Evolutionary conservation across 1,140 invertebrate species (phyloP).

Genomic region (Bombus sylvicola): DNA sequence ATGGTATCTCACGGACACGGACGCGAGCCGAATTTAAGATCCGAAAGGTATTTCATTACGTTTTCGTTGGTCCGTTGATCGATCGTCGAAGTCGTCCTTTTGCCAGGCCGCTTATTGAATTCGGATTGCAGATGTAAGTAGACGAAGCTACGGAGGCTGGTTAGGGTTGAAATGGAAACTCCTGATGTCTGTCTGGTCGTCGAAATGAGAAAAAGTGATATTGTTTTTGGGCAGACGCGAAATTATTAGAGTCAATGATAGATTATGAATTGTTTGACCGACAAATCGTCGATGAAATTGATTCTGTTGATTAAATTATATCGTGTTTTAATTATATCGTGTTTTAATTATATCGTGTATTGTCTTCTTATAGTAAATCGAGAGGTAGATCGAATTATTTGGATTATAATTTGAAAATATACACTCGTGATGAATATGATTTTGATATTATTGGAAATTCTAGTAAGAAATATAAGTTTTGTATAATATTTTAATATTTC

Average conservation of each 20-base stretch:
- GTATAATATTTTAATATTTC: no score
- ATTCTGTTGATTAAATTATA: neutral
- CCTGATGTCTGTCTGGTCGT: neutral
- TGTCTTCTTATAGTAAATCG: neutral
- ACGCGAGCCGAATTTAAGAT: conserved; percentile 11
- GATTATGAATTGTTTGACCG: conserved; percentile 1
- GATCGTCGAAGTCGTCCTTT: conserved; percentile 6
- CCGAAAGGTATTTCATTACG: conserved; percentile 20
- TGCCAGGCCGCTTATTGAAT: conserved; percentile 18
- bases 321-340: no score
- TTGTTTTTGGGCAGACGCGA: neutral
- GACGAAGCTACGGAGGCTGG: neutral
- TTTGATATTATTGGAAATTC: no score
- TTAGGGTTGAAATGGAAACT: neutral
- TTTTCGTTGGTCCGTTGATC: conserved; percentile 3
- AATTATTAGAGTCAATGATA: neutral
- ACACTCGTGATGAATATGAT: no score
- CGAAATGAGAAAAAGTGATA: neutral
- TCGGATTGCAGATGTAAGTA: conserved; percentile 29
- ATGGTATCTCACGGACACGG: neutral
- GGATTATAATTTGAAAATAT: no score
- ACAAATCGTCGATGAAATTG: conserved; percentile 5
- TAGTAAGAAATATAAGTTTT: no score
- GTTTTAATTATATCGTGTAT: neutral
- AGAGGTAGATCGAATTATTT: no score